Evolutionary conservation across 2,797 vertebrate species (phyloP), one percentile per base, ranked within the genome.

Genomic region (Lindbergichthys nudifrons): DNA sequence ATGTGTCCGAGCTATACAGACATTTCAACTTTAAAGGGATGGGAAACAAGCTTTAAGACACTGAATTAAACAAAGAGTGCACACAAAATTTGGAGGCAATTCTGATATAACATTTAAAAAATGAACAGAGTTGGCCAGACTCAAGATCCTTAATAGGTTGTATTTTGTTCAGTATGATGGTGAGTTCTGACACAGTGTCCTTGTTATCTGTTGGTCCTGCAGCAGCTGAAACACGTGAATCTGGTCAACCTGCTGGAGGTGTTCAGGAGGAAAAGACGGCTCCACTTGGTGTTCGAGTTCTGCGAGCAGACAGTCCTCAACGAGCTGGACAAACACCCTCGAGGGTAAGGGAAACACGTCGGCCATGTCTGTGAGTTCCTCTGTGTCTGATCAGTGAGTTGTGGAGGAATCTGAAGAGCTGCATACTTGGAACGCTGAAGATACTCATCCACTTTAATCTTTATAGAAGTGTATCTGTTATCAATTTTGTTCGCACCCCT

Each of bases 261-360:
- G 43, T 97, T 97, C 90, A 92, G 96, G 87, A 96, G 95, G 91
- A 97, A 96, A 80, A 82, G 95, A 54, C 93, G 96, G 45, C 95
- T 96, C 50, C 96, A 97, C 76, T 86, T 97, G 63, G 96, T 97
- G 59, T 96, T 97, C 77, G 96, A 97, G 91, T 97, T 97, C 90
- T 97, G 96, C 70, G 96, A 97, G 52, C 96, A 97, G 86, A 97
- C 96, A 0, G 96, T 97, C 71, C 93, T 97, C 53, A 95, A 96
- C 3, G 96, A 97, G 80, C 93, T 97, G 92, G 96, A 97, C 90
- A 95, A 91, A 80, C 95, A 96, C 76, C 95, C 96, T 3, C 85
- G 94, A 59, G 96, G 96, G 96, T 97, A 82, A 75, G 11, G 15
- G 19, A n/a, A 9, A 32, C 54, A 13, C 15, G 11, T 1, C 12